Base-by-base conservation (phyloP, 1,140 invertebrate species). In the Drosophila nigrodunni region DNA sequence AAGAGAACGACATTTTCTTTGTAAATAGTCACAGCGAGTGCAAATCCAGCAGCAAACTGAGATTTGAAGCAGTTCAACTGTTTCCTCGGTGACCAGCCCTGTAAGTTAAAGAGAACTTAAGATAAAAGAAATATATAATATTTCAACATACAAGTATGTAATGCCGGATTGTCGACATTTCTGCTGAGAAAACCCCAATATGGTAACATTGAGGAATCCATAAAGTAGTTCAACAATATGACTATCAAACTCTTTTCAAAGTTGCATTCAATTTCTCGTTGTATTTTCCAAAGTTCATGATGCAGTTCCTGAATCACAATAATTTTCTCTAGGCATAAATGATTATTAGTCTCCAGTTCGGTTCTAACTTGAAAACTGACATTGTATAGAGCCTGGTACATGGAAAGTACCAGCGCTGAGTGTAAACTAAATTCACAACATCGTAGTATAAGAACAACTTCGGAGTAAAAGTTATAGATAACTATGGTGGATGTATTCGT, bases 391-490 rank as follows among this genome's bases (percentile, higher is more conserved):
- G 73, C 70, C 30, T 73, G 57, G 9, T 77, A 66, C 8, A 67
- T 34, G 13, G 37, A 44, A 30, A 77, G 13, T 0, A 73, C 57
- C 1, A 67, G 8, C 0, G 58, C 70, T 2, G 37, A 43, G 11
- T 73, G 57, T 9, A 77, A 18, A 15, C 57, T 18, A 15, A 73
- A 77, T 7, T 77, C 74, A 9, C 21, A 41, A 44, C 49, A 73
- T 7, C 69, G 55, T 35, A 73, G 7, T n/a, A 62, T 59, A 0
- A 73, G n/a, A 5, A 58, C 57, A 7, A 61, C 1, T 43, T 74
- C 58, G 10, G 70, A 77, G 10, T 73, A 77, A 18, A 73, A 68
- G 41, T 66, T 65, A 5, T 1, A 4, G 10, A 67, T 34, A 1
- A 73, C 39, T 18, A 73, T 8, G 7, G 46, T 11, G 9, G 39